A percentile compares a stretch with the other conserved stretches of the same genome.
These are phyloP conservation scores for Drosophila nebulosa DNA, from an alignment of 1,140 invertebrate species.

Conservation along the genomic window DNA sequence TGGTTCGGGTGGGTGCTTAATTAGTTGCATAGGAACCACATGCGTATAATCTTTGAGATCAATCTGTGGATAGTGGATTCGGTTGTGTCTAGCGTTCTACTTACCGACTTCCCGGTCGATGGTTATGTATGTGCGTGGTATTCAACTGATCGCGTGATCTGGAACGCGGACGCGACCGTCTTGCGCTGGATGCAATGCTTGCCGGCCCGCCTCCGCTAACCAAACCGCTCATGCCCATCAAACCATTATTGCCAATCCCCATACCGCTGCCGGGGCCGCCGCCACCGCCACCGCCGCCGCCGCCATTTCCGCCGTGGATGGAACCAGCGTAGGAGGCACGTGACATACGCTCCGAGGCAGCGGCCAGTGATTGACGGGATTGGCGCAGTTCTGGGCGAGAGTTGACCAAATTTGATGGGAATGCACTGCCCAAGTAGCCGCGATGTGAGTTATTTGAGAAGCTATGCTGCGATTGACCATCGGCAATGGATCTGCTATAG, in stretches of 20 bases:
- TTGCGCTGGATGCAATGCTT: conserved; percentile 84
- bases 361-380: conserved; percentile 90
- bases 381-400: conserved; percentile 91
- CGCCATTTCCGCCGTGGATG: conserved; percentile 81
- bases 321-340: conserved; percentile 85
- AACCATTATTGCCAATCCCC: conserved; percentile 40
- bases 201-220: conserved; percentile 73
- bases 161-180: conserved; percentile 85
- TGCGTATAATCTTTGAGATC: not conserved
- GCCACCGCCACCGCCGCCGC: conserved; percentile 72
- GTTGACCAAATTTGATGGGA: conserved; percentile 88
- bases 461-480: conserved; percentile 92
- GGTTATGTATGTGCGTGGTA: conserved; percentile 81
- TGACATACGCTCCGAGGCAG: conserved; percentile 89
- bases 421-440: conserved; percentile 86
- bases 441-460: conserved; percentile 90
- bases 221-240: conserved; percentile 66
- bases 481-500: conserved; percentile 85
- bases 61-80: not conserved
- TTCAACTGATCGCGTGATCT: conserved; percentile 83
- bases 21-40: not conserved
- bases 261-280: conserved; percentile 40
- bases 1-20: not conserved
- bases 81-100: conserved; percentile 40
- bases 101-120: conserved; percentile 83